A percentile compares a stretch with the other conserved stretches of the same genome.
These are phyloP conservation scores for Tetrapedia diversipes DNA, from an alignment of 2,888 invertebrate species.

Conservation along the genomic window DNA sequence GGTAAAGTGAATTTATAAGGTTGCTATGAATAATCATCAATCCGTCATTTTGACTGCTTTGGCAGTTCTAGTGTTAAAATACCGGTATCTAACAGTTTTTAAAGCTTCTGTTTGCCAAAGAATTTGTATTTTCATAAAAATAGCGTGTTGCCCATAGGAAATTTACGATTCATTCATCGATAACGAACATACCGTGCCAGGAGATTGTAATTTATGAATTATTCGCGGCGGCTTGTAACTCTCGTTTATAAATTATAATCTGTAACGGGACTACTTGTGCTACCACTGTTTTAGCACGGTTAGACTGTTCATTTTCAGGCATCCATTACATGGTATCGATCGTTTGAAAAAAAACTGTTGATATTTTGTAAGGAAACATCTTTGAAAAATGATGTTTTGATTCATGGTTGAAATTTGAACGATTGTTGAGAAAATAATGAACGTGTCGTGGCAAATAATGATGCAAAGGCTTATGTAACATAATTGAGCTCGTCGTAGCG, in stretches of 20 bases:
- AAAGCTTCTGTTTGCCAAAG: neutral
- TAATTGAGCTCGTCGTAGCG: neutral
- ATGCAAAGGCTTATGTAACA: conserved; percentile 8
- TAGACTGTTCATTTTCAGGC: conserved; percentile 25
- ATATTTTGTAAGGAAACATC: neutral
- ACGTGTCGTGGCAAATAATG: too few relatives aligned
- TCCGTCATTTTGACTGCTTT: too few relatives aligned
- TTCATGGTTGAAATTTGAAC: neutral
- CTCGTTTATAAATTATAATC: conserved; percentile 38
- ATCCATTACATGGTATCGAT: neutral
- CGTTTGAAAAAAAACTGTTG: neutral
- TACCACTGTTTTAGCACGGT: conserved; percentile 39
- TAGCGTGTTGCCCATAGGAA: neutral
- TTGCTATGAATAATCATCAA: too few relatives aligned
- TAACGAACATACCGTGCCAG: neutral
- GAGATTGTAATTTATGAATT: conserved; percentile 28
- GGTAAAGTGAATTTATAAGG: too few relatives aligned
- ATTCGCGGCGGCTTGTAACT: conserved; percentile 23
- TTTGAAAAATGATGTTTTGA: neutral
- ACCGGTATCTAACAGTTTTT: too few relatives aligned
- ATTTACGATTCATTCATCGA: neutral
- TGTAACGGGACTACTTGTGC: conserved; percentile 38
- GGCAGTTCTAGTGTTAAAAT: too few relatives aligned
- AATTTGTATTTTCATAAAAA: neutral
- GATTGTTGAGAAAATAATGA: neutral